Percentiles rank a stretch among this genome's conserved stretches.
Conservation (phyloP, 2,113 vertebrate genomes). For the Mesocricetus auratus region DNA sequence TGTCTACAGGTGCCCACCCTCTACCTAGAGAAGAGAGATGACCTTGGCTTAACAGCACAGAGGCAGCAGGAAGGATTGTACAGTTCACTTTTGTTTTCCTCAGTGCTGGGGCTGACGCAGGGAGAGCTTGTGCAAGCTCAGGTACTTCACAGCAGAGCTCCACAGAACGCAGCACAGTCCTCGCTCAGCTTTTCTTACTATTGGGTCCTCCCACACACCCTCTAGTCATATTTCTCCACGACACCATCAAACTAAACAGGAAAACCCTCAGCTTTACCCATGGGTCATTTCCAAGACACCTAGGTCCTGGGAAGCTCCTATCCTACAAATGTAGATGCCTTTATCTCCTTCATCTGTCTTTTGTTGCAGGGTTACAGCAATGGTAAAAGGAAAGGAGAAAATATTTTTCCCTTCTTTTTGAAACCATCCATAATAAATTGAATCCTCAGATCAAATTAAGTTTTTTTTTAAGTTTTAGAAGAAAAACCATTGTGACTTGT, state of each 20-base stretch:
- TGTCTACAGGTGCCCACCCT: background rate
- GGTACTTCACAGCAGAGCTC: background rate
- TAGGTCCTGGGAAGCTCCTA: background rate
- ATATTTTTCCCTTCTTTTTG: background rate
- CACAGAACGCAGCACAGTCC: background rate
- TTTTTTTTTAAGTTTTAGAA: constrained; percentile 16
- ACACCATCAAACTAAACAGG: background rate
- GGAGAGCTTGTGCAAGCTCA: too few species aligned
- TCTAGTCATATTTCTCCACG: background rate
- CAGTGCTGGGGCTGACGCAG: too few species aligned
- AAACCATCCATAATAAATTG: constrained; percentile 21
- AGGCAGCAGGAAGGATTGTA: background rate
- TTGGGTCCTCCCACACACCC: background rate
- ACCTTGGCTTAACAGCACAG: background rate
- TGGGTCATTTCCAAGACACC: background rate
- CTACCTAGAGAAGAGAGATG: background rate
- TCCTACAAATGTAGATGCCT: background rate
- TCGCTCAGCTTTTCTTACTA: background rate
- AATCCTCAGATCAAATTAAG: background rate
- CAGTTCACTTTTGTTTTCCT: background rate
- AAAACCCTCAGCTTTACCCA: too few species aligned
- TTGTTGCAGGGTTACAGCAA: background rate
- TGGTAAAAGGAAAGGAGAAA: background rate
- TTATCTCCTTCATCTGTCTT: background rate
- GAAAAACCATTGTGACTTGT: background rate